phyloP scores from a whole-genome alignment of 1,140 invertebrate genomes.

The Bradysia coprophila region DNA sequence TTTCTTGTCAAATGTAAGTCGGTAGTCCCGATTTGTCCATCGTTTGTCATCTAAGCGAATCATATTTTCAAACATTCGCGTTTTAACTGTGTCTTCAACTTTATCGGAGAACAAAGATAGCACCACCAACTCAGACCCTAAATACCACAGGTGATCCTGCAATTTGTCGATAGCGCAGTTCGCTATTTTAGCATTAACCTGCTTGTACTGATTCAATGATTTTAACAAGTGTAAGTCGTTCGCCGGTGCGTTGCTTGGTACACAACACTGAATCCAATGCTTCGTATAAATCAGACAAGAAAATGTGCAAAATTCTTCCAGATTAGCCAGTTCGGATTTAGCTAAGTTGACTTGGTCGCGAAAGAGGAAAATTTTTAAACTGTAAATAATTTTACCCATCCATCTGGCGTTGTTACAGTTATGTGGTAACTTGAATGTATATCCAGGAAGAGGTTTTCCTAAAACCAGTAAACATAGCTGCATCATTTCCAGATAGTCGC shows the following conservation, averaged over 20 bases:
- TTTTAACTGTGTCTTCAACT: not conserved
- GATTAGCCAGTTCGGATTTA: not conserved
- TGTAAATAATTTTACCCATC: constrained; percentile 20
- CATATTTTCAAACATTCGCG: not conserved
- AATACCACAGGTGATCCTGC: no score
- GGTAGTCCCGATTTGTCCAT: not conserved
- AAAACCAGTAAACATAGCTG: constrained; percentile 23
- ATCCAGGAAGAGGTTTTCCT: constrained; percentile 11
- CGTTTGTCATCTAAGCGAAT: not conserved
- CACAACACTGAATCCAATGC: not conserved
- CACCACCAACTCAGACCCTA: not conserved
- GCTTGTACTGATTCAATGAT: not conserved
- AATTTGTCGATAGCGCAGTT: not conserved
- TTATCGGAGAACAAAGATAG: not conserved
- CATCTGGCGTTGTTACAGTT: constrained; percentile 17
- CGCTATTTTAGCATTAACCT: not conserved
- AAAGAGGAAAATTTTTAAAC: constrained; percentile 15
- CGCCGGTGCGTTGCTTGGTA: not conserved
- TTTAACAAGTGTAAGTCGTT: not conserved
- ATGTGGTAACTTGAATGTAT: no score
- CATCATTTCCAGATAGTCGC: constrained; percentile 23
- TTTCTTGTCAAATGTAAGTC: not conserved
- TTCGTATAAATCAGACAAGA: not conserved
- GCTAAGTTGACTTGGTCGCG: not conserved
- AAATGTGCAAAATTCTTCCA: not conserved